phyloP scores from a whole-genome alignment of 2,797 vertebrate genomes.

The Perdix hodgsoniae region DNA sequence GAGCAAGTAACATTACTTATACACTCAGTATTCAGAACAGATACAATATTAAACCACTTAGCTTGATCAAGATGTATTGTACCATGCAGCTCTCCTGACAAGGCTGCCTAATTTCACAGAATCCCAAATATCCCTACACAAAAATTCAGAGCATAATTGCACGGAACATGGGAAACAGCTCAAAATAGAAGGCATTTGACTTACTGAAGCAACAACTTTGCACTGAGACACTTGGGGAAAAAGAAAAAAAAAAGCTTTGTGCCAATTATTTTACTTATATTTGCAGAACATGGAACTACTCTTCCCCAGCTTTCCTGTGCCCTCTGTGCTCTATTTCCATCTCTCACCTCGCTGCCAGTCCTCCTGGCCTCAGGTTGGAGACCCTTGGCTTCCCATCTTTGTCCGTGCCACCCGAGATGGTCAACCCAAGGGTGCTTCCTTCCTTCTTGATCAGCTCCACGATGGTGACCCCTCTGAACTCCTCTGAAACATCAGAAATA shows the following conservation, averaged over 20 bases:
- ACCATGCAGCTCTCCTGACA: slow-evolving; percentile 48
- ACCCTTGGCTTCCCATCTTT: slow-evolving; percentile 97
- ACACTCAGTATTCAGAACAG: slow-evolving; percentile 39
- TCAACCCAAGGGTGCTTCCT: slow-evolving; percentile 94
- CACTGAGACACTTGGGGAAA: background rate
- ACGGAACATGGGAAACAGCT: slow-evolving; percentile 21
- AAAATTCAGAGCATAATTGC: slow-evolving; percentile 38
- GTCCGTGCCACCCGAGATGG: slow-evolving; percentile 96
- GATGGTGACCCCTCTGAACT: slow-evolving; percentile 92
- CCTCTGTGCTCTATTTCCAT: background rate
- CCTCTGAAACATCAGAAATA: slow-evolving; percentile 85
- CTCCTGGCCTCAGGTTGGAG: slow-evolving; percentile 93
- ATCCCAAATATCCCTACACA: slow-evolving; percentile 38
- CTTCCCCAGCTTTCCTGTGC: background rate
- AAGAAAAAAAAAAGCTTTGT: background rate
- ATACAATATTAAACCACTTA: slow-evolving; percentile 55
- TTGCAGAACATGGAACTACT: background rate
- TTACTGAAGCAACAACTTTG: slow-evolving; percentile 34
- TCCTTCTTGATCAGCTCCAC: slow-evolving; percentile 98
- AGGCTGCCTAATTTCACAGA: slow-evolving; percentile 61
- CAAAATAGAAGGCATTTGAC: slow-evolving; percentile 16
- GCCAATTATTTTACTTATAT: slow-evolving; percentile 36
- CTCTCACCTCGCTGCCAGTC: slow-evolving; percentile 93
- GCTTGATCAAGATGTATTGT: slow-evolving; percentile 59
- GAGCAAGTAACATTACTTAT: background rate